A percentile compares a stretch with the other conserved stretches of the same genome.
Conservation (phyloP, 2,113 vertebrate genomes). For the Leptosomus discolor region DNA sequence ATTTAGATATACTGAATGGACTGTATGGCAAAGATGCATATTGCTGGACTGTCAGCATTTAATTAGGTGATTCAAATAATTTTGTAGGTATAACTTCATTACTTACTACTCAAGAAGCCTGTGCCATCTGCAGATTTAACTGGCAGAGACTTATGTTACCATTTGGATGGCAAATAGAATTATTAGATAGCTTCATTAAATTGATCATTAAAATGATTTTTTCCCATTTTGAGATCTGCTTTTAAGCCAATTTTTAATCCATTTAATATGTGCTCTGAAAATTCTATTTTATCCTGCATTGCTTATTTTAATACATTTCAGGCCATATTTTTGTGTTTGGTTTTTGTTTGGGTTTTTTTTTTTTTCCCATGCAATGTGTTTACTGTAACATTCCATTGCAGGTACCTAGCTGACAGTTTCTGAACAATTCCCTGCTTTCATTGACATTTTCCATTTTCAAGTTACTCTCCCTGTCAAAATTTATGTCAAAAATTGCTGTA, state of each 20-base stretch:
- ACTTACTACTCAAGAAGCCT: background rate
- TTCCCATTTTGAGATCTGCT: background rate
- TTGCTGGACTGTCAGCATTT: background rate
- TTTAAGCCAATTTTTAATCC: background rate
- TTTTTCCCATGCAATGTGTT: background rate
- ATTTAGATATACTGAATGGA: background rate
- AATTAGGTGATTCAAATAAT: background rate
- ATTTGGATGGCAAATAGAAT: background rate
- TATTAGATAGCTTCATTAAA: background rate
- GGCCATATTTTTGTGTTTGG: rapidly evolving
- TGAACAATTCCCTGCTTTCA: background rate
- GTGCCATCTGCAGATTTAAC: background rate
- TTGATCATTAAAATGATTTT: background rate
- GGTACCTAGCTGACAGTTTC: background rate
- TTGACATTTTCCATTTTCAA: background rate
- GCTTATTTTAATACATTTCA: background rate
- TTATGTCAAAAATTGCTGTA: background rate
- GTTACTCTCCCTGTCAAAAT: background rate
- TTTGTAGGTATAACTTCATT: background rate
- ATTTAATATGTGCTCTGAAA: background rate
- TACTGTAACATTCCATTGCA: background rate
- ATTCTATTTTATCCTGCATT: background rate
- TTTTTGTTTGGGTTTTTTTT: too few relatives aligned
- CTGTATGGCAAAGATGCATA: too few relatives aligned
- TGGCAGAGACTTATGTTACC: background rate